phyloP scores from a whole-genome alignment of 2,888 invertebrate genomes.

The Cantharis flavilabris region DNA sequence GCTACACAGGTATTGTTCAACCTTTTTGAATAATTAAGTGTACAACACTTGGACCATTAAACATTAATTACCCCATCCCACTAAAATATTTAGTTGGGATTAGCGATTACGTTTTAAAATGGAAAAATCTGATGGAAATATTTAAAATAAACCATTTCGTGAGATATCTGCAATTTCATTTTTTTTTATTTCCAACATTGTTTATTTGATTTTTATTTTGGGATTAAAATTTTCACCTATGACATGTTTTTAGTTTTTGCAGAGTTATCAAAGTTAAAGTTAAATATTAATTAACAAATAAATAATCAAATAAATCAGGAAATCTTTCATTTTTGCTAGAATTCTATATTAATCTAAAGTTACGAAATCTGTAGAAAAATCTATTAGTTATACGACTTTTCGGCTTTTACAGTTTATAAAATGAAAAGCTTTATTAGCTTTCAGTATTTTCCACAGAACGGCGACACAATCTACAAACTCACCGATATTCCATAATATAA shows the following conservation, averaged over 20 bases:
- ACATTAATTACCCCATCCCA: background rate
- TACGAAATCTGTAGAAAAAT: background rate
- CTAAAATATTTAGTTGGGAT: background rate
- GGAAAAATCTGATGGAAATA: background rate
- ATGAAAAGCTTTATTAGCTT: background rate
- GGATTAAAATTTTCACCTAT: background rate
- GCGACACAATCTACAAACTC: background rate
- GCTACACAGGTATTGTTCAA: background rate
- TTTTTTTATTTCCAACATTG: background rate
- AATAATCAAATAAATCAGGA: background rate
- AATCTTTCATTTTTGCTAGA: background rate
- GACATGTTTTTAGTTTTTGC: background rate
- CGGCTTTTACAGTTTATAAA: background rate
- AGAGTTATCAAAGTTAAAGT: background rate
- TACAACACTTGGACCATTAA: background rate
- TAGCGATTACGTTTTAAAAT: background rate
- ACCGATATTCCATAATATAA: background rate
- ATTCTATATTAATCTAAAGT: background rate
- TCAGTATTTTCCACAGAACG: background rate
- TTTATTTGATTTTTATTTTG: background rate
- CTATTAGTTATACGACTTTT: background rate
- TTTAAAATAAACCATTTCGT: background rate
- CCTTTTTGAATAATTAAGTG: background rate
- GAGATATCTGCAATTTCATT: background rate
- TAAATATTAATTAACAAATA: background rate